phyloP scores from a whole-genome alignment of 2,888 invertebrate genomes.

The Pollenia griseotomentosa region DNA sequence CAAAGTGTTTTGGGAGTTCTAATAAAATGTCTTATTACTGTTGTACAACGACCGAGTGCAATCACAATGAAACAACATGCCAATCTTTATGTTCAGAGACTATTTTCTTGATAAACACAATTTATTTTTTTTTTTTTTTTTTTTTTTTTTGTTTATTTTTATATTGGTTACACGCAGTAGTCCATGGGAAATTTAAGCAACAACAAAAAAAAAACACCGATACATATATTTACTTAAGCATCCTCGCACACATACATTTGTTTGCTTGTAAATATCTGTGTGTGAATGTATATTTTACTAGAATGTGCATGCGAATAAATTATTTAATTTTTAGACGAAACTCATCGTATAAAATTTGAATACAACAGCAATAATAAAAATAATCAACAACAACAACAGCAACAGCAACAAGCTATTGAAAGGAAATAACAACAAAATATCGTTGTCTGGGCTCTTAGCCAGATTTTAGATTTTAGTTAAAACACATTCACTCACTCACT shows the following conservation, averaged over 20 bases:
- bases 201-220: slow-evolving; percentile 42
- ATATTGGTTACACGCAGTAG: slow-evolving; percentile 56
- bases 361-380: slow-evolving; percentile 10
- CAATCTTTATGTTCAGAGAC: slow-evolving; percentile 59
- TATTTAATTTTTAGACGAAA: slow-evolving; percentile 26
- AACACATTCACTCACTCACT: slow-evolving; percentile 28
- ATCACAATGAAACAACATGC: slow-evolving; percentile 63
- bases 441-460: slow-evolving; percentile 80
- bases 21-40: slow-evolving; percentile 56
- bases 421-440: slow-evolving; percentile 75
- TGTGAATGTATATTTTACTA: background rate
- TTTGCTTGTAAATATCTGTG: slow-evolving; percentile 74
- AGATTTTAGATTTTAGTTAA: slow-evolving; percentile 73
- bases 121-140: background rate
- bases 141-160: slow-evolving; percentile 17
- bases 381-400: slow-evolving; percentile 21
- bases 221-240: slow-evolving; percentile 73
- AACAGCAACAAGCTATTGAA: slow-evolving; percentile 66
- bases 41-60: slow-evolving; percentile 22
- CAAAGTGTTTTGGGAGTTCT: background rate
- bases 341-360: slow-evolving; percentile 41
- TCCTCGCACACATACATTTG: background rate
- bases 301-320: too few relatives aligned
- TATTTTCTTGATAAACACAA: too few relatives aligned
- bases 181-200: slow-evolving; percentile 61